Conservation (phyloP, 2,797 vertebrate genomes). For the Pseudochromis fuscus region DNA sequence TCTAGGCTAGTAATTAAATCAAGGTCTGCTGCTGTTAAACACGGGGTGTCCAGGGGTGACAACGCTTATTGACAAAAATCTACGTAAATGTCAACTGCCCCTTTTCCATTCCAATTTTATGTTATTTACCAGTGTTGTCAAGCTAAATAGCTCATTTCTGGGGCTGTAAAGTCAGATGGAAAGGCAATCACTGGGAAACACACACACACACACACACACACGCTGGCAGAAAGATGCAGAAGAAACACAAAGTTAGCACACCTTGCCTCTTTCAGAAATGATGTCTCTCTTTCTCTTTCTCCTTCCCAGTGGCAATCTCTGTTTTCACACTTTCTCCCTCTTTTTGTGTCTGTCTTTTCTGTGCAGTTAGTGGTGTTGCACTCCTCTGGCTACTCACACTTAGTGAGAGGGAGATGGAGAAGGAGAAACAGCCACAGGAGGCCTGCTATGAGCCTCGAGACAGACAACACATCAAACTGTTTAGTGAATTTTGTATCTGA, state of each 20-base stretch:
- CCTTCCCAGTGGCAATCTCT: slow-evolving; percentile 48
- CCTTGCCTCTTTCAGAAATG: slow-evolving; percentile 34
- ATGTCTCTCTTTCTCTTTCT: slow-evolving; percentile 36
- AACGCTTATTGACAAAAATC: slow-evolving; percentile 77
- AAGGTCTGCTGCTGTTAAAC: slow-evolving; percentile 76
- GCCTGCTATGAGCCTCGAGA: slow-evolving; percentile 36
- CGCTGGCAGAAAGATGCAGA: slow-evolving; percentile 32
- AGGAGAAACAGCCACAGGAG: slow-evolving; percentile 39
- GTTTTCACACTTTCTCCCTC: slow-evolving; percentile 40
- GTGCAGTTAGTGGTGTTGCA: slow-evolving; percentile 44
- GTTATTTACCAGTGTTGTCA: slow-evolving; percentile 67
- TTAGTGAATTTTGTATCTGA: slow-evolving; percentile 29
- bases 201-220: too few relatives aligned
- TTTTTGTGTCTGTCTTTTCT: slow-evolving; percentile 46
- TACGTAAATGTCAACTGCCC: slow-evolving; percentile 78
- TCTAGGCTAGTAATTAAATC: slow-evolving; percentile 79
- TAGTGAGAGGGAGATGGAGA: slow-evolving; percentile 22
- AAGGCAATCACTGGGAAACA: background rate
- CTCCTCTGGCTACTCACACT: slow-evolving; percentile 41
- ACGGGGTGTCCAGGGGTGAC: slow-evolving; percentile 70
- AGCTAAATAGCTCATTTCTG: slow-evolving; percentile 57
- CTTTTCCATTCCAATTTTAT: slow-evolving; percentile 70
- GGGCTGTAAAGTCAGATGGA: slow-evolving; percentile 27
- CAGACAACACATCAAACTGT: slow-evolving; percentile 27
- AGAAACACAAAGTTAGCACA: slow-evolving; percentile 30